A percentile compares a stretch with the other conserved stretches of the same genome.
These are phyloP conservation scores for Dendrocopos noguchii DNA, from an alignment of 2,113 vertebrate species.

Conservation along the genomic window DNA sequence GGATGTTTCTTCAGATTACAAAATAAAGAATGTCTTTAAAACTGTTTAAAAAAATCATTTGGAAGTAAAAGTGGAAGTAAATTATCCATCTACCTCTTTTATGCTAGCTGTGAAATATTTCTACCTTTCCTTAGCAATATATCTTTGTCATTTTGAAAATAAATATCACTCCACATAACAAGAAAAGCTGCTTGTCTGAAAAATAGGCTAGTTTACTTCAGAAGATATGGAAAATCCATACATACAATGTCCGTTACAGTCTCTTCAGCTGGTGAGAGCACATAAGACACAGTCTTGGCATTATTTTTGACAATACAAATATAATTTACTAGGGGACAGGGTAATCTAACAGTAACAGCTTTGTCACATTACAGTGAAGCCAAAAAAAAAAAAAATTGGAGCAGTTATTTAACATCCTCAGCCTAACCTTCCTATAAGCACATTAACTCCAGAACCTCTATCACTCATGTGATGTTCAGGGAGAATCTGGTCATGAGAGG, in stretches of 20 bases:
- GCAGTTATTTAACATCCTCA: slow-evolving; percentile 31
- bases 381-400: not conserved
- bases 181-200: slow-evolving; percentile 17
- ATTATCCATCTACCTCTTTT: not conserved
- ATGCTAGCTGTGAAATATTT: not conserved
- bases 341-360: slow-evolving; percentile 52
- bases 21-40: not conserved
- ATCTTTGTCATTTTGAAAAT: not conserved
- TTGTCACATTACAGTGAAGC: slow-evolving; percentile 12
- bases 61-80: not conserved
- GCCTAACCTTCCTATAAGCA: not conserved
- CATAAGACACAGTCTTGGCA: not conserved
- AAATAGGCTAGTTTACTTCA: slow-evolving; percentile 16
- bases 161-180: not conserved
- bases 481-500: too few relatives aligned
- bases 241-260: not conserved
- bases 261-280: slow-evolving; percentile 22
- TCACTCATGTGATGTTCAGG: not conserved
- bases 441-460: slow-evolving; percentile 36
- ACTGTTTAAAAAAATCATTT: not conserved
- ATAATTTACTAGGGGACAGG: not conserved
- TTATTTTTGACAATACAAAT: slow-evolving; percentile 37
- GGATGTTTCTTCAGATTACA: slow-evolving; percentile 1
- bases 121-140: not conserved
- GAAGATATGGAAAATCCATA: slow-evolving; percentile 14